Evolutionary conservation across 2,797 vertebrate genomes (phyloP), one percentile per base, ranked within the genome.

Genomic region (Chiroxiphia lanceolata): DNA sequence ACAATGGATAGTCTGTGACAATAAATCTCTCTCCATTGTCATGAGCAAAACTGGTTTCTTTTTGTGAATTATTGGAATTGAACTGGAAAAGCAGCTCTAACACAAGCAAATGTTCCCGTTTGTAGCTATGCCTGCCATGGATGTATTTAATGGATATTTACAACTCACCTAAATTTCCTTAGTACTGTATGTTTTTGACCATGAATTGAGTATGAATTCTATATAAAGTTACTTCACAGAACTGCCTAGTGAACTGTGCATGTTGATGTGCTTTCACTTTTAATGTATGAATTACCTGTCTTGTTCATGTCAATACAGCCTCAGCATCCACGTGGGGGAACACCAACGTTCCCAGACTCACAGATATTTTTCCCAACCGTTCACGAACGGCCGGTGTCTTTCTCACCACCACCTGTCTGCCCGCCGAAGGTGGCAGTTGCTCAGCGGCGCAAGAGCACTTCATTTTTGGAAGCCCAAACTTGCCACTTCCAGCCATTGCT

Each of bases 381-480:
- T 98, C 99, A 98, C 27, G 99, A 99, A 97, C 98, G 99, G 92
- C 99, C 99, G 84, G 96, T 99, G 97, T 99, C 99, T 96, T 99
- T 99, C 97, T 99, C 99, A 8, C 99, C 99, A 95, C 99, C 99
- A 57, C 98, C 98, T 89, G 98, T 97, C 97, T 98, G 98, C 95
- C 98, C 98, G 71, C 98, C 99, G 65, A 99, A 99, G 98, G 98
- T 98, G 95, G 98, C 99, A 98, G 98, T 98, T 95, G 97, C 98
- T 91, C 99, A 99, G 97, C 98, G 99, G 14, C 99, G 99, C 97
- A 99, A 99, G 98, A 99, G 99, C 98, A 99, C 99, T 74, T 99
- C 99, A 92, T 98, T 99, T 98, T 98, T 99, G 92, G 99, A 99
- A 98, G 99, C 99, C 29, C 99, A 99, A 95, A 99, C 98, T 10